phyloP scores from a whole-genome alignment of 2,113 vertebrate genomes.

The Cettia cetti region DNA sequence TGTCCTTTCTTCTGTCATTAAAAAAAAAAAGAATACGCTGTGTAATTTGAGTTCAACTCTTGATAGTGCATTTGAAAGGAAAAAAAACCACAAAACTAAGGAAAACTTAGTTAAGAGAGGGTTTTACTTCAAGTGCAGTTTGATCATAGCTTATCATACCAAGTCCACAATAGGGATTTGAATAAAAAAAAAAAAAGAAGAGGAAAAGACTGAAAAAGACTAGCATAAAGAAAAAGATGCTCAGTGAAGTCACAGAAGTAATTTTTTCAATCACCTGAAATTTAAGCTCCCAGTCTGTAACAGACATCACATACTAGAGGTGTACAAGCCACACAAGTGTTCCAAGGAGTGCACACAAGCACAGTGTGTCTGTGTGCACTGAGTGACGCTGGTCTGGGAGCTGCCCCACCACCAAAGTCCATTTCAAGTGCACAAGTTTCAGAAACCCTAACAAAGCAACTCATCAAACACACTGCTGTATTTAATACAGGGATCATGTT shows the following conservation, averaged over 20 bases:
- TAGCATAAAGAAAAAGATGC: not conserved
- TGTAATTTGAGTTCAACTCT: not conserved
- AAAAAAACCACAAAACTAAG: not conserved
- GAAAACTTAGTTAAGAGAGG: not conserved
- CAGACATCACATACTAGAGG: fast-evolving
- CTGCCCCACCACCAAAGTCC: not conserved
- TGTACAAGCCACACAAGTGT: not conserved
- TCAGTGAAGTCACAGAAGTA: not conserved
- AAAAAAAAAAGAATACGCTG: not conserved
- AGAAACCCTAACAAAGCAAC: not conserved
- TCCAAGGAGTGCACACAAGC: not conserved
- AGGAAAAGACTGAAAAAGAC: not conserved
- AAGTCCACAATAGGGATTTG: not conserved
- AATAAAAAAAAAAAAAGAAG: fast-evolving
- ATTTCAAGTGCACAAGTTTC: not conserved
- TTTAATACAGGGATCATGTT: not conserved
- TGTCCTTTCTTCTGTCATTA: not conserved
- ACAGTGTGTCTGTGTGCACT: no score
- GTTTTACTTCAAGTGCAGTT: not conserved
- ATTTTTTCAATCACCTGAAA: not conserved
- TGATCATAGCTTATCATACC: not conserved
- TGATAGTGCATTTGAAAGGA: not conserved
- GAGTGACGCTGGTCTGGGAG: fast-evolving
- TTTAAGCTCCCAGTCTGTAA: not conserved
- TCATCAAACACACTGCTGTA: not conserved